Percentiles rank a stretch among this genome's conserved stretches.
Conservation (phyloP, 2,113 vertebrate species). For the Platycercus adscitus region DNA sequence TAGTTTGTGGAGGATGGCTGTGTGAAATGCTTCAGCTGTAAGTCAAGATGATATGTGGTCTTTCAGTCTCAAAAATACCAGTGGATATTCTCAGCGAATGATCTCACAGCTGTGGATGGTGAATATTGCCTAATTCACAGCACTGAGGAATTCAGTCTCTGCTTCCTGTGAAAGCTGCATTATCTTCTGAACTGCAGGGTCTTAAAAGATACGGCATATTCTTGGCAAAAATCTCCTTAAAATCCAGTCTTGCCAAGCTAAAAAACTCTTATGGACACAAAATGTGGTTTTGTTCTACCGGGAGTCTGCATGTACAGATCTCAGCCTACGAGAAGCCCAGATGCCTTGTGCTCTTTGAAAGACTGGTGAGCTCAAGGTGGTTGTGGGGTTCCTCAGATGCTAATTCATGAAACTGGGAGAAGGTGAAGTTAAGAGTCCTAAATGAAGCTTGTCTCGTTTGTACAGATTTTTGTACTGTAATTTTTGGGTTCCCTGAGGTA, state of each 20-base stretch:
- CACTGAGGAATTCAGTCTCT: not conserved
- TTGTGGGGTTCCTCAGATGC: not conserved
- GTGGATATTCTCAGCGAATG: not conserved
- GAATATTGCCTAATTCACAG: not conserved
- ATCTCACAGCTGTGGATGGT: not conserved
- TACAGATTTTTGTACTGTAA: not conserved
- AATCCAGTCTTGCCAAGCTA: not conserved
- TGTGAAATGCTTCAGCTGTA: not conserved
- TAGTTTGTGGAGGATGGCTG: not conserved
- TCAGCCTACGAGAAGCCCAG: not conserved
- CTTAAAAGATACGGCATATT: rapidly evolving
- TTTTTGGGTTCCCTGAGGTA: not conserved
- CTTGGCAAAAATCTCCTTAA: not conserved
- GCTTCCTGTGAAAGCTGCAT: not conserved
- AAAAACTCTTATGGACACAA: rapidly evolving
- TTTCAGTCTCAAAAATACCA: not conserved
- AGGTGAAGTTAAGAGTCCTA: not conserved
- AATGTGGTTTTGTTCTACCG: not conserved
- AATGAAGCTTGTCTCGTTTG: not conserved
- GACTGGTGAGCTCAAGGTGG: not conserved
- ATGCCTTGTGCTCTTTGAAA: not conserved
- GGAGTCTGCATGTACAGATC: rapidly evolving
- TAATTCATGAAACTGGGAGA: not conserved
- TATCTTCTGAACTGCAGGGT: not conserved
- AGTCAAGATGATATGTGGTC: not conserved